A percentile compares a stretch with the other conserved stretches of the same genome.
Conservation (phyloP, 2,113 vertebrate genomes). For the Muntiacus reevesi region DNA sequence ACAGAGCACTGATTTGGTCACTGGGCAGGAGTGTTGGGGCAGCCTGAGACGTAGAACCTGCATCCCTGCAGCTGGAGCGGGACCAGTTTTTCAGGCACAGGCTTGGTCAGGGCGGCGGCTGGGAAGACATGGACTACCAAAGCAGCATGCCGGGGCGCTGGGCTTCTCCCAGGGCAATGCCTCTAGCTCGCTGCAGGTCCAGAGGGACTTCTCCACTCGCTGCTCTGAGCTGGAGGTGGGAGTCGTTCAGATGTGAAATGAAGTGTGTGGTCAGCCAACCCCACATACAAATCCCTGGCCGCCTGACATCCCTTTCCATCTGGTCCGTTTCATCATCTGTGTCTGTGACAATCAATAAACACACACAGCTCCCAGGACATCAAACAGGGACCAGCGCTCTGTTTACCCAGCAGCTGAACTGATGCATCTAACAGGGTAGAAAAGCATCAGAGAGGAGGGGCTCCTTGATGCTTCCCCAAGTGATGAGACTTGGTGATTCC, state of each 20-base stretch:
- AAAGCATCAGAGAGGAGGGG: conserved; percentile 41
- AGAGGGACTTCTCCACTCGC: not conserved
- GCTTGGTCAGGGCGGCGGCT: not conserved
- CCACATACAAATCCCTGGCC: not conserved
- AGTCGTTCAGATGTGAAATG: not conserved
- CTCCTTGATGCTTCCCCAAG: not conserved
- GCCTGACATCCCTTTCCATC: conserved; percentile 30
- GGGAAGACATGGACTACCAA: not conserved
- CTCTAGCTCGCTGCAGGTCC: not conserved
- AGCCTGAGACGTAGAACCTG: not conserved
- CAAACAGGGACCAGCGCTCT: conserved; percentile 21
- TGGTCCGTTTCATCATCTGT: conserved; percentile 13
- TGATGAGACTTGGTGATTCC: not conserved
- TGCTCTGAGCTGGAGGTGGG: not conserved
- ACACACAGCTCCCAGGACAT: conserved; percentile 51
- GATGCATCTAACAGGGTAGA: conserved; percentile 48
- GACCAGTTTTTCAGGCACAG: not conserved
- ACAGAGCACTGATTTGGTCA: not conserved
- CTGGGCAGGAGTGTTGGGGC: not conserved
- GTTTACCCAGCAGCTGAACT: conserved; percentile 25
- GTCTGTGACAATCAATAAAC: conserved; percentile 10
- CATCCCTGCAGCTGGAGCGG: not conserved
- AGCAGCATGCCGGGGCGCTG: not conserved
- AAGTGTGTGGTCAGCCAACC: not conserved
- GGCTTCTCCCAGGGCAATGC: not conserved